These are phyloP conservation scores for Sepiola atlantica DNA, from an alignment of 2,888 invertebrate species.

Conservation along the genomic window DNA sequence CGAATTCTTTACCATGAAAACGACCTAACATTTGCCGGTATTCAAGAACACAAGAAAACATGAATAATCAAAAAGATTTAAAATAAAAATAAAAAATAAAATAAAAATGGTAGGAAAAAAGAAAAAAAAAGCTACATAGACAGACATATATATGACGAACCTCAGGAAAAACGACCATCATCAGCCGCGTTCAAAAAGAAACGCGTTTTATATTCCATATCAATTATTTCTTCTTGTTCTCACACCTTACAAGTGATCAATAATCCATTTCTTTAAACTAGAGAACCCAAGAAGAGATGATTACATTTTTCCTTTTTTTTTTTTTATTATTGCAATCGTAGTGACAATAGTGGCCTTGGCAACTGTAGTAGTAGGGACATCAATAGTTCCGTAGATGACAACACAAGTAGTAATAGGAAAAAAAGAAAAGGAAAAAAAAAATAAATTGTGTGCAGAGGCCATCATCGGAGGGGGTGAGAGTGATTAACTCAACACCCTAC, in stretches of 20 bases:
- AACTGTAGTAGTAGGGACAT: not conserved
- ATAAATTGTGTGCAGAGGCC: not conserved
- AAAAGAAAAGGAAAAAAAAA: not conserved
- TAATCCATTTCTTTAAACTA: not conserved
- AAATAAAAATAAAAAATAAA: not conserved
- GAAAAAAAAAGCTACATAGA: not conserved
- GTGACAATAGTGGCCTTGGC: not conserved
- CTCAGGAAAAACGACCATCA: not conserved
- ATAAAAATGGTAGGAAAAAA: not conserved
- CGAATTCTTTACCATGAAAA: too few relatives aligned
- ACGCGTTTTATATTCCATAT: too few relatives aligned
- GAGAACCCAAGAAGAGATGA: not conserved
- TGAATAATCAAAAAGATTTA: too few relatives aligned
- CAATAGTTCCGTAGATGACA: slow-evolving; percentile 32
- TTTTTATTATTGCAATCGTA: too few relatives aligned
- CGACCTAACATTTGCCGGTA: too few relatives aligned
- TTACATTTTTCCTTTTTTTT: not conserved
- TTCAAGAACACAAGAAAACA: too few relatives aligned
- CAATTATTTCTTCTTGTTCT: too few relatives aligned
- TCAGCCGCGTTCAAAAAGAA: too few relatives aligned
- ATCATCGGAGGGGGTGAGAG: slow-evolving; percentile 21
- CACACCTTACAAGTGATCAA: too few relatives aligned
- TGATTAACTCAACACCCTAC: slow-evolving; percentile 32
- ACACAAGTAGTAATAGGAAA: not conserved
- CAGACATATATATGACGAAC: not conserved